phyloP scores from a whole-genome alignment of 2,888 invertebrate species.

The Thumatha senex region DNA sequence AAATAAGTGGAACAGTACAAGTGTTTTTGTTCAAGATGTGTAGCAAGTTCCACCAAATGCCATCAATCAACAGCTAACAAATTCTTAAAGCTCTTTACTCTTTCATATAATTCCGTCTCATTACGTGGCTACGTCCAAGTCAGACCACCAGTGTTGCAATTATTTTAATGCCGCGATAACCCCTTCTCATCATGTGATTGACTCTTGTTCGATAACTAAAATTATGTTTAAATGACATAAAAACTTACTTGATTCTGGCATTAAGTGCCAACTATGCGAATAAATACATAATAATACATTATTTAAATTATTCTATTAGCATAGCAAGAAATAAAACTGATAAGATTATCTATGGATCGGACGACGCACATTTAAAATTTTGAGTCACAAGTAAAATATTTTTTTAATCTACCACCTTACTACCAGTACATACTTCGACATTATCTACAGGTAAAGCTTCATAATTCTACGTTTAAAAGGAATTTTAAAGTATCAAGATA shows the following conservation, averaged over 20 bases:
- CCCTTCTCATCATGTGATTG: background rate
- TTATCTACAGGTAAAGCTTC: conserved; percentile 4
- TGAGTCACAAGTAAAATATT: conserved; percentile 23
- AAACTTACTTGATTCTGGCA: too few species aligned
- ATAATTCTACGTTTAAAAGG: conserved; percentile 7
- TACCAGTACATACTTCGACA: background rate
- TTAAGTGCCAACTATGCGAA: too few species aligned
- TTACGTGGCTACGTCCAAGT: background rate
- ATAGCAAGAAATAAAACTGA: background rate
- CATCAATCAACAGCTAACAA: too few species aligned
- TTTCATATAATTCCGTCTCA: conserved; percentile 3
- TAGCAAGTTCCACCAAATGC: too few species aligned
- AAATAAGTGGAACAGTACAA: too few species aligned
- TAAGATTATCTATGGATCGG: conserved; percentile 45
- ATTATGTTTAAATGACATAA: too few species aligned
- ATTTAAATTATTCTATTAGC: background rate
- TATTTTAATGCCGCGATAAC: background rate
- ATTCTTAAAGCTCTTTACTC: too few species aligned
- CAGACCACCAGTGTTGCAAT: too few species aligned
- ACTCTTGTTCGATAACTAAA: too few species aligned
- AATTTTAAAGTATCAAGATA: conserved; percentile 5
- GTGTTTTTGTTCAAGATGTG: too few species aligned
- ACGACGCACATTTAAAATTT: conserved; percentile 16
- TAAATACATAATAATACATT: too few species aligned
- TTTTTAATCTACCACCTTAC: conserved; percentile 16